Evolutionary conservation across 35 echinoderm and acorn worm genomes (phyloP).

Genomic region (Diadema setosum): DNA sequence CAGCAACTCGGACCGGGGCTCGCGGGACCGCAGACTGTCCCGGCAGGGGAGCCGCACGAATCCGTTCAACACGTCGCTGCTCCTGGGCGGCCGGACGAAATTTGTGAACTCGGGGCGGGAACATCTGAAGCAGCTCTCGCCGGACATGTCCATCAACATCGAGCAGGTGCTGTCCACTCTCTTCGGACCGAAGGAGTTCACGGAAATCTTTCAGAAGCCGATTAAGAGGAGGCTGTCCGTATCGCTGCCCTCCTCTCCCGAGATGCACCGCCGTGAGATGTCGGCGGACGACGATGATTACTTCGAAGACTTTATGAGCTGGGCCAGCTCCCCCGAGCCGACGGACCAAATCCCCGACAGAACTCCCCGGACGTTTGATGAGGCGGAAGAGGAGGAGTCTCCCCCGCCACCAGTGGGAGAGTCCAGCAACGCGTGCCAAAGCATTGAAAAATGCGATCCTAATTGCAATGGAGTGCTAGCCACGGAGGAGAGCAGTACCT

Average conservation of each 20-base stretch:
- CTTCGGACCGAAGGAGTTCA: not conserved
- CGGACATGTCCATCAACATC: not conserved
- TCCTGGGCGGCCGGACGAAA: conserved; percentile 18
- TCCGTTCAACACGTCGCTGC: conserved; percentile 10
- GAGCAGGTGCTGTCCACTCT: not conserved
- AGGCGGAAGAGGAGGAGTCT: not conserved
- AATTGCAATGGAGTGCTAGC: not conserved
- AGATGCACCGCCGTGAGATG: not conserved
- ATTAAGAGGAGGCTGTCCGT: not conserved
- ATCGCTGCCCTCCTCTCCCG: conserved; percentile 15
- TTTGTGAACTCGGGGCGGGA: not conserved
- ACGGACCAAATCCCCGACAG: not conserved
- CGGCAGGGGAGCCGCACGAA: not conserved
- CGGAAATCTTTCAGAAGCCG: not conserved
- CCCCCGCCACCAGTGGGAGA: not conserved
- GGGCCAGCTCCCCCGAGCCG: not conserved
- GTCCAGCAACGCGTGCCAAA: not conserved
- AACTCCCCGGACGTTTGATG: not conserved
- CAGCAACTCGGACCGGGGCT: conserved; percentile 12
- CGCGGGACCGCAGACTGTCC: not conserved
- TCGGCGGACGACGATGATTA: not conserved
- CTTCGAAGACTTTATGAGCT: conserved; percentile 2
- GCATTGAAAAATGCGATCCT: not conserved
- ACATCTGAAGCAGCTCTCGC: not conserved
- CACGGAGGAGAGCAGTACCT: not conserved